Evolutionary conservation across 2,113 vertebrate species (phyloP).

Genomic region (Catharus minimus): DNA sequence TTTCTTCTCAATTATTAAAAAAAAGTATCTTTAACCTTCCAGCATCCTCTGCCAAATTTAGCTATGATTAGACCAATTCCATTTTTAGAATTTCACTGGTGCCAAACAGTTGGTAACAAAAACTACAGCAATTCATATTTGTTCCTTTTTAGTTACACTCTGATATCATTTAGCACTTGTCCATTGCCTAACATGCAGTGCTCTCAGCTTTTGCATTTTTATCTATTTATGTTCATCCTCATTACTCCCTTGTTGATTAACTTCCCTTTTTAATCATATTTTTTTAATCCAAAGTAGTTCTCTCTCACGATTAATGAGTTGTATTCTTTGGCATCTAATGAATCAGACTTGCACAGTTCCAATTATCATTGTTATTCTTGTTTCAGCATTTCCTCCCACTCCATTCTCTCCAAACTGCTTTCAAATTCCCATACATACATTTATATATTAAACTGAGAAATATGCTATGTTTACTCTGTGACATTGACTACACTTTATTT

Average conservation of each 20-base stretch:
- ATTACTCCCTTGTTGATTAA: slow-evolving; percentile 4
- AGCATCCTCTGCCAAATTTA: background rate
- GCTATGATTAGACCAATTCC: background rate
- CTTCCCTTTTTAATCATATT: background rate
- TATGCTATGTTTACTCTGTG: background rate
- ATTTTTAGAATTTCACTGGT: background rate
- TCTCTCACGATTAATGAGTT: background rate
- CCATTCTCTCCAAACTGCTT: background rate
- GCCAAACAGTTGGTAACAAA: background rate
- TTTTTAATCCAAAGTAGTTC: background rate
- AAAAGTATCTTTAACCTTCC: background rate
- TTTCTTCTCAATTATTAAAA: background rate
- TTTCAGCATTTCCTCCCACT: background rate
- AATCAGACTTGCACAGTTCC: background rate
- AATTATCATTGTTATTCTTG: background rate
- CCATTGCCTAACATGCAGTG: background rate
- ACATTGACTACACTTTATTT: background rate
- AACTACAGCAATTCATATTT: background rate
- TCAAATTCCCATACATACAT: background rate
- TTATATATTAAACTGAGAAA: background rate
- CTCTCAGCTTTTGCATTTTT: background rate
- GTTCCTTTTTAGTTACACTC: background rate
- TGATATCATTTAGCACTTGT: background rate
- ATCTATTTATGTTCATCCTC: slow-evolving; percentile 6
- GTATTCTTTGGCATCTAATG: background rate